Evolutionary conservation across 2,113 vertebrate genomes (phyloP).

Genomic region (Lipophrys pholis): DNA sequence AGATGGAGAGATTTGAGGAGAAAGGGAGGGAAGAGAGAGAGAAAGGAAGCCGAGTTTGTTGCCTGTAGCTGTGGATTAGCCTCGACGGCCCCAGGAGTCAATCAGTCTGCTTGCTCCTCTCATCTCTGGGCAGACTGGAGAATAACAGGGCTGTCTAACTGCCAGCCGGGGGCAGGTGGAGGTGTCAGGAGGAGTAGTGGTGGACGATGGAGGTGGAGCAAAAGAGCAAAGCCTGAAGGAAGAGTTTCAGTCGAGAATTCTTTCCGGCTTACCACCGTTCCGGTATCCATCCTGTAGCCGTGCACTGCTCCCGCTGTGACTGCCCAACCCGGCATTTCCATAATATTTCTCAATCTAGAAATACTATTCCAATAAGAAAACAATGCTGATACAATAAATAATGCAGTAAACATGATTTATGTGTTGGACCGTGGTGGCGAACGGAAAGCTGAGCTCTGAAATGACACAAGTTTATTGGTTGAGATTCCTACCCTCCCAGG

Average conservation of each 20-base stretch:
- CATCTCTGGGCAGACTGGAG: conserved; percentile 55
- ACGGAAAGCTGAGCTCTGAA: no score
- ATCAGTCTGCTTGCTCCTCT: conserved; percentile 62
- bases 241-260: not conserved
- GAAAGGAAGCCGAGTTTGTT: conserved; percentile 39
- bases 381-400: no score
- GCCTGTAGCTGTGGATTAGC: conserved; percentile 71
- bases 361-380: no score
- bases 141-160: conserved; percentile 45
- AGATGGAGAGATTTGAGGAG: conserved; percentile 40
- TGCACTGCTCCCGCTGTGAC: no score
- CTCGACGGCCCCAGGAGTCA: conserved; percentile 57
- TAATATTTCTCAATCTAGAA: no score
- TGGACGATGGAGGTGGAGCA: conserved; percentile 26
- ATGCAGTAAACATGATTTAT: no score
- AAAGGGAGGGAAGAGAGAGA: not conserved
- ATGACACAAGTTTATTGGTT: no score
- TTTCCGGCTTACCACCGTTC: not conserved
- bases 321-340: no score
- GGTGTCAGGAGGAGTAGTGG: conserved; percentile 9
- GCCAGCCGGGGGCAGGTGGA: conserved; percentile 46
- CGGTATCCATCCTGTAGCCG: not conserved
- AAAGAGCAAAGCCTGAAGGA: conserved; percentile 3
- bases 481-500: no score
- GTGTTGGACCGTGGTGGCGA: no score